Evolutionary conservation across 2,888 invertebrate genomes (phyloP).

Genomic region (Andricus quercusramuli): DNA sequence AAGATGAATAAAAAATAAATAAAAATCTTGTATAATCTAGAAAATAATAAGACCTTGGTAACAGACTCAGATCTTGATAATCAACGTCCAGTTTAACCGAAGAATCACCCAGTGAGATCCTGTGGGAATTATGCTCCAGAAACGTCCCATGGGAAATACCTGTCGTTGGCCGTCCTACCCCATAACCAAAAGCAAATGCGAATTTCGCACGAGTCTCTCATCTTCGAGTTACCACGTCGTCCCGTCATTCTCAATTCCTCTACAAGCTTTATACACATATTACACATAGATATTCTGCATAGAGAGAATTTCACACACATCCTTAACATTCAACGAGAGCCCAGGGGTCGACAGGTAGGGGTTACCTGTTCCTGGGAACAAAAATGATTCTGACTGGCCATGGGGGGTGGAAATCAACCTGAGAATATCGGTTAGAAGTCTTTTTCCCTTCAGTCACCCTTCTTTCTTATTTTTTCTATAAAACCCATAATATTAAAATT

Average conservation of each 20-base stretch:
- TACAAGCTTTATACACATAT: neutral
- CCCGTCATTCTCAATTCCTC: constrained; percentile 22
- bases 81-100: constrained; percentile 36
- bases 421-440: constrained; percentile 22
- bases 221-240: constrained; percentile 24
- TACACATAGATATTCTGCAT: neutral
- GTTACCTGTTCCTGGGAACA: constrained; percentile 69
- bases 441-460: constrained; percentile 6
- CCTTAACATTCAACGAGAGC: constrained; percentile 48
- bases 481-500: constrained; percentile 4
- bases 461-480: constrained; percentile 17
- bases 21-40: neutral
- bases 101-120: constrained; percentile 52
- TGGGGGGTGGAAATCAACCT: constrained; percentile 49
- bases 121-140: constrained; percentile 70
- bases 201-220: constrained; percentile 68
- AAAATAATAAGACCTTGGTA: neutral
- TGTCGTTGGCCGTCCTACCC: constrained; percentile 63
- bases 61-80: constrained; percentile 1
- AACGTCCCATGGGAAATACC: constrained; percentile 74
- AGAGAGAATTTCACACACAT: constrained; percentile 24
- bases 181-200: constrained; percentile 54
- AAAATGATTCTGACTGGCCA: constrained; percentile 47
- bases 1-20: neutral
- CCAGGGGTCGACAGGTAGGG: constrained; percentile 55